phyloP scores from a whole-genome alignment of 2,113 vertebrate genomes.

The Pagrus major region DNA sequence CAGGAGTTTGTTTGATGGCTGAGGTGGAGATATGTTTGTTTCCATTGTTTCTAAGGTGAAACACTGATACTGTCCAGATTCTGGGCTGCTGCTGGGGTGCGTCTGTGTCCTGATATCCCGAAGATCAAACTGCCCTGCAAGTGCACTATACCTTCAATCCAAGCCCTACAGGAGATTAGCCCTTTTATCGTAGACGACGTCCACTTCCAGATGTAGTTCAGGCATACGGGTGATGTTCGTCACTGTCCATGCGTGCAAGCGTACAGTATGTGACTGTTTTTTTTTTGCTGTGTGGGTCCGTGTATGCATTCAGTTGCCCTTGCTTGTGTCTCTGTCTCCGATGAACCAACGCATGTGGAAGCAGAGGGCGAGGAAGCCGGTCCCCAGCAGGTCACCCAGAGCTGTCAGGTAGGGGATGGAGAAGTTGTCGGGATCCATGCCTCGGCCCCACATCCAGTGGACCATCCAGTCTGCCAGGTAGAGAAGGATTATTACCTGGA shows the following conservation, averaged over 20 bases:
- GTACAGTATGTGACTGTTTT: conserved; percentile 12
- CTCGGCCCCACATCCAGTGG: conserved; percentile 98
- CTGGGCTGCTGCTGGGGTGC: conserved; percentile 14
- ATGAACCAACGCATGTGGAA: conserved; percentile 98
- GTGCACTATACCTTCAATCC: conserved; percentile 23
- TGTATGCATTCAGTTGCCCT: conserved; percentile 87
- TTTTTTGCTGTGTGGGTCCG: not conserved
- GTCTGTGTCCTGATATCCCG: conserved; percentile 41
- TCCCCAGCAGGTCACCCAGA: conserved; percentile 96
- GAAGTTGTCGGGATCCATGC: conserved; percentile 98
- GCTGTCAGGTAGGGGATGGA: conserved; percentile 99
- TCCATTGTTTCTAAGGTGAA: conserved; percentile 23
- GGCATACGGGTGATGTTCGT: conserved; percentile 2
- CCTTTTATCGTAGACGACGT: conserved; percentile 48
- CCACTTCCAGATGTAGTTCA: conserved; percentile 32
- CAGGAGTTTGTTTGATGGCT: conserved; percentile 28
- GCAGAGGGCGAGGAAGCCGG: conserved; percentile 96
- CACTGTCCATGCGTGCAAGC: conserved; percentile 24
- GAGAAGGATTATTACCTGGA: conserved; percentile 94
- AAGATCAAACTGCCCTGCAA: conserved; percentile 16
- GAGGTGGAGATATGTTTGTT: conserved; percentile 27
- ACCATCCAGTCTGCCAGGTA: conserved; percentile 99
- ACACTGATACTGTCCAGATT: conserved; percentile 4
- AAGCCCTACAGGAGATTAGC: conserved; percentile 62
- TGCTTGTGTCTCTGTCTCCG: conserved; percentile 93